Conservation (phyloP, 2,797 vertebrate species). For the Sebastes diaconus region DNA sequence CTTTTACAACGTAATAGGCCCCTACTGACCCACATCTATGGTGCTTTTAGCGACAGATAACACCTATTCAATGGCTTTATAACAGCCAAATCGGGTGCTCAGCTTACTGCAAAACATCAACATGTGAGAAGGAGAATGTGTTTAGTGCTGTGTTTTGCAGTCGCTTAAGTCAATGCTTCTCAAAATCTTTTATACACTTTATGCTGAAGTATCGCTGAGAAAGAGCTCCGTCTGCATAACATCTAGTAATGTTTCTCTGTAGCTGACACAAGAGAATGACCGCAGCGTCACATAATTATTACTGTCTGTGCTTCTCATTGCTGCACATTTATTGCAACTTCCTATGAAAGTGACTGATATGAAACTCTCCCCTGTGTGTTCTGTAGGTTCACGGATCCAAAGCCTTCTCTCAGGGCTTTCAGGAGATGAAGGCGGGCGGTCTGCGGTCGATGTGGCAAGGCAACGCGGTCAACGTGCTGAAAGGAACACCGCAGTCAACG, state of each 20-base stretch:
- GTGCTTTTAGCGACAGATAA: too few species aligned
- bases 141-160: not conserved
- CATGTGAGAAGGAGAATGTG: not conserved
- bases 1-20: too few species aligned
- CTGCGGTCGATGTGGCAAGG: slow-evolving; percentile 84
- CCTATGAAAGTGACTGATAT: not conserved
- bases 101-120: not conserved
- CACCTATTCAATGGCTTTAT: too few species aligned
- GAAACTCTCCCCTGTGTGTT: not conserved
- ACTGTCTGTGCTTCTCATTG: not conserved
- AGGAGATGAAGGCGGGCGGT: slow-evolving; percentile 71
- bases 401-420: slow-evolving; percentile 74
- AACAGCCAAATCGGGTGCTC: too few species aligned
- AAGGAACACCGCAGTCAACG: slow-evolving; percentile 83
- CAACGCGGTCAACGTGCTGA: slow-evolving; percentile 81
- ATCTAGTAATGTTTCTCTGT: not conserved
- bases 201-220: not conserved
- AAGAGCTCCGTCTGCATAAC: not conserved
- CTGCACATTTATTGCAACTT: not conserved
- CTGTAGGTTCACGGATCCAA: slow-evolving; percentile 79
- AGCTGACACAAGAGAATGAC: not conserved
- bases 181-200: not conserved
- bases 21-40: too few species aligned
- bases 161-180: not conserved
- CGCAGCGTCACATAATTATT: not conserved